Base-by-base conservation (phyloP, 2,888 invertebrate genomes). In the Iphiclides podalirius region DNA sequence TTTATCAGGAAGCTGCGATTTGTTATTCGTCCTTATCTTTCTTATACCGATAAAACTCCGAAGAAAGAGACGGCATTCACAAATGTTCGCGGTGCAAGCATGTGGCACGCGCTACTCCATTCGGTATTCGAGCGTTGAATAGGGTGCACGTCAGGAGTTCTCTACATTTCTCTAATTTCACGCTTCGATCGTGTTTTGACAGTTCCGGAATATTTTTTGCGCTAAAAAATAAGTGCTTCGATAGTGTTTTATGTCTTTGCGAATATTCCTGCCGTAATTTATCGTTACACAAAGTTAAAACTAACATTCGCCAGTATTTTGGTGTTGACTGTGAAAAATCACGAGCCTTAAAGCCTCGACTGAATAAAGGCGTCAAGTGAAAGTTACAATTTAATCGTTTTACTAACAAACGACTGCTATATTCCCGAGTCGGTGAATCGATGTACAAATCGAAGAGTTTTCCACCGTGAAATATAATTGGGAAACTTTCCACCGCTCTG, bases 101-200 rank as follows among this genome's bases (percentile, higher is more conserved):
- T 83, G 80, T 79, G 84, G 84, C 86, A 86, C 86, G 87, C 85
- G 87, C 79, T 77, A 70, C 71, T 74, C 75, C 84, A 88, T 86
- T 87, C 87, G 79, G 84, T 79, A 76, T 76, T 64, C 70, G 80
- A 82, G 71, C 80, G 77, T 60, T 64, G 67, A 53, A 60, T 67
- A 58, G 69, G 58, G 66, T 60, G 67, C 84, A 77, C 82, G 88
- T 74, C 33, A 61, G 55, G 66, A 50, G 35, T 52, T 58, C 56
- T 62, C 63, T 53, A 55, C 59, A 58, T 46, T 61, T 70, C 67
- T 62, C 59, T 61, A 68, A 59, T 58, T 61, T 68, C 70, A 72
- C 68, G 69, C 59, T 72, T 64, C 74, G 75, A 77, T 79, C 84
- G 81, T 79, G 70, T 79, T 81, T 79, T 75, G 78, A 78, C 71